phyloP scores from a whole-genome alignment of 1,140 invertebrate species.

The Pristionchus pacificus region DNA sequence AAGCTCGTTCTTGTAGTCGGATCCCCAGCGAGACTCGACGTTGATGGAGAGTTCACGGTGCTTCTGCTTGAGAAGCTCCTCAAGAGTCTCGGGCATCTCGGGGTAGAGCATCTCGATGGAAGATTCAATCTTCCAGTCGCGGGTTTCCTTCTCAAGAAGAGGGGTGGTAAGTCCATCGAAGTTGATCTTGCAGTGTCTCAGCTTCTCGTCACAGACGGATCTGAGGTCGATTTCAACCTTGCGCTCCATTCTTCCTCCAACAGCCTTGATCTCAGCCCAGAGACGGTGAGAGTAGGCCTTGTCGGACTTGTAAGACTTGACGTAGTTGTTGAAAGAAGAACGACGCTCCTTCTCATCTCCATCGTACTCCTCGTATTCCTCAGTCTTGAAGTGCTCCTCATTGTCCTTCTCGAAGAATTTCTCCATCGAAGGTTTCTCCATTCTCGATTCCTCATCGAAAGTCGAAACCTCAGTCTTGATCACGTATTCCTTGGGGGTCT shows the following conservation, averaged over 20 bases:
- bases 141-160: constrained; percentile 9
- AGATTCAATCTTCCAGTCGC: constrained; percentile 7
- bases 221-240: constrained; percentile 16
- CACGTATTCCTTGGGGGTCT: constrained; percentile 25
- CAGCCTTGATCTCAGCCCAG: too few species aligned
- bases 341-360: neutral
- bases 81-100: constrained; percentile 10
- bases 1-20: constrained; percentile 17
- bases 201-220: constrained; percentile 7
- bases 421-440: constrained; percentile 21
- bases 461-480: constrained; percentile 1
- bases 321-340: constrained; percentile 12
- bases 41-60: constrained; percentile 13
- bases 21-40: constrained; percentile 11
- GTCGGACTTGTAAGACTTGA: too few species aligned
- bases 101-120: constrained; percentile 20
- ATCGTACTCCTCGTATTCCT: too few species aligned
- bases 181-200: constrained; percentile 14
- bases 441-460: neutral
- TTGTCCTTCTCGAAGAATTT: constrained; percentile 22
- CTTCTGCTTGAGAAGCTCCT: constrained; percentile 19
- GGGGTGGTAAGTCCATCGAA: neutral
- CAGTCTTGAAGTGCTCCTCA: too few species aligned
- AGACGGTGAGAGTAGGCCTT: constrained; percentile 5
- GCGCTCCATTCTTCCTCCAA: constrained; percentile 17